phyloP scores from a whole-genome alignment of 2,888 invertebrate genomes.

The Bhutanitis thaidina region DNA sequence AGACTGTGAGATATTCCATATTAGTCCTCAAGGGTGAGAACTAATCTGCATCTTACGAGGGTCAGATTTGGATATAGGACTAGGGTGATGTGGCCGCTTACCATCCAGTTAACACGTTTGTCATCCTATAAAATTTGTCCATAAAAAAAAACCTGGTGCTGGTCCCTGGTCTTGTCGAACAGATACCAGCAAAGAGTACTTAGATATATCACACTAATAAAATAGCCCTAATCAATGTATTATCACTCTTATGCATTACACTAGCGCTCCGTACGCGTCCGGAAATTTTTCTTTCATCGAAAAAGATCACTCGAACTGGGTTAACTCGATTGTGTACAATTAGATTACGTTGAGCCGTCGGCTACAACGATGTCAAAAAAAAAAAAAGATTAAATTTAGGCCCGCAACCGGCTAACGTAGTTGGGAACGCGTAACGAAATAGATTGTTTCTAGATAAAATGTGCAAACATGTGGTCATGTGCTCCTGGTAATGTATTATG shows the following conservation, averaged over 20 bases:
- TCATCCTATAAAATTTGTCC: too few species aligned
- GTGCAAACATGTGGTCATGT: not conserved
- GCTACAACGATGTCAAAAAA: slow-evolving; percentile 16
- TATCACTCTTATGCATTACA: slow-evolving; percentile 3
- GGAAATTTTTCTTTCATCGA: not conserved
- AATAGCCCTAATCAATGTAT: not conserved
- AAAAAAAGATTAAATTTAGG: slow-evolving; percentile 14
- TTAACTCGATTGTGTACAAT: slow-evolving; percentile 19
- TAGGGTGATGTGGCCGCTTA: too few species aligned
- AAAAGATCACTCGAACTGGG: slow-evolving; percentile 14
- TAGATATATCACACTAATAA: not conserved
- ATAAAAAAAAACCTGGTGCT: too few species aligned
- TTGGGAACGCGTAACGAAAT: slow-evolving; percentile 8
- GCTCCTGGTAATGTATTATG: not conserved
- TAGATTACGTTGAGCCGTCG: slow-evolving; percentile 16
- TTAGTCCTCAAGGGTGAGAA: too few species aligned
- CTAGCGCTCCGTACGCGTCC: not conserved
- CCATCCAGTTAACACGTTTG: too few species aligned
- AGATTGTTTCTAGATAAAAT: slow-evolving; percentile 4
- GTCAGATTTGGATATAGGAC: too few species aligned
- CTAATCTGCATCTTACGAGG: too few species aligned
- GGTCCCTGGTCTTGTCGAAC: not conserved
- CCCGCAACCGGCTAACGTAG: slow-evolving; percentile 6
- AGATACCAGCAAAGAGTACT: not conserved
- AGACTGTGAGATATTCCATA: too few species aligned